Conservation (phyloP, 1,140 invertebrate genomes). For the Bombyx mori region ASM3026992v2 NC_085117.1:7619501-7620000, state of each 20-base stretch:
- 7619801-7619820: constrained; percentile 83
- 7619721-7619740: constrained; percentile 84
- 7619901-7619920: no score
- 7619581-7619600: neutral
- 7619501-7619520: no score
- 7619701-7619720: constrained; percentile 88
- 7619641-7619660: constrained; percentile 91
- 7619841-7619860: constrained; percentile 86
- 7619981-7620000: no score
- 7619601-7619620: neutral
- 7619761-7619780: constrained; percentile 52
- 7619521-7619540: no score
- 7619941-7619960: no score
- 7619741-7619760: constrained; percentile 54
- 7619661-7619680: constrained; percentile 97
- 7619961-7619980: no score
- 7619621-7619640: constrained; percentile 73
- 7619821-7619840: constrained; percentile 88
- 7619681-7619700: constrained; percentile 90
- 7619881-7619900: no score
- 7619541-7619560: no score
- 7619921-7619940: no score
- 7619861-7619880: neutral
- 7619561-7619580: no score
- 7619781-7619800: constrained; percentile 75